Percentiles rank a stretch among this genome's conserved stretches.
Conservation (phyloP, 2,888 invertebrate species). For the Sepiola atlantica region DNA sequence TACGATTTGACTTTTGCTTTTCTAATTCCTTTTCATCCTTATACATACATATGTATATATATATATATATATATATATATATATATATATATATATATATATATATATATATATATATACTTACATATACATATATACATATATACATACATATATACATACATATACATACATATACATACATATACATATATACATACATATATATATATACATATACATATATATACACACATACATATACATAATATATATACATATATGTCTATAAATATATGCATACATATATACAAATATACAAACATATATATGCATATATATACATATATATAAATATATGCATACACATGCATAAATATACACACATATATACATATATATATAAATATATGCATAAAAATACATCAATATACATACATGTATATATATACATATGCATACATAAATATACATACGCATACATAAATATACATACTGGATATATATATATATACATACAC, state of each 20-base stretch:
- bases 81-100: constrained; percentile 3
- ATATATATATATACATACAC: too few species aligned
- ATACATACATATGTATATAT: background rate
- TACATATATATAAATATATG: background rate
- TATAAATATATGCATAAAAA: background rate
- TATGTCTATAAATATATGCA: background rate
- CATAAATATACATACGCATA: background rate
- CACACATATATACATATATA: background rate
- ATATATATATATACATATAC: background rate
- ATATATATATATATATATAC: background rate
- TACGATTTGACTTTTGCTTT: too few species aligned
- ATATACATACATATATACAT: background rate
- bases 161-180: background rate
- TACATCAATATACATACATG: background rate
- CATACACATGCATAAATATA: background rate
- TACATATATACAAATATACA: background rate
- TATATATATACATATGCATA: background rate
- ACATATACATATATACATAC: background rate
- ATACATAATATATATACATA: background rate
- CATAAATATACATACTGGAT: background rate
- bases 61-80: constrained; percentile 17
- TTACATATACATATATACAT: background rate
- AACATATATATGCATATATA: background rate
- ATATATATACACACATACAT: background rate
- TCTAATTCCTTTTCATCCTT: too few species aligned